Base-by-base conservation (phyloP, 2,113 vertebrate species). In the Lota lota region DNA sequence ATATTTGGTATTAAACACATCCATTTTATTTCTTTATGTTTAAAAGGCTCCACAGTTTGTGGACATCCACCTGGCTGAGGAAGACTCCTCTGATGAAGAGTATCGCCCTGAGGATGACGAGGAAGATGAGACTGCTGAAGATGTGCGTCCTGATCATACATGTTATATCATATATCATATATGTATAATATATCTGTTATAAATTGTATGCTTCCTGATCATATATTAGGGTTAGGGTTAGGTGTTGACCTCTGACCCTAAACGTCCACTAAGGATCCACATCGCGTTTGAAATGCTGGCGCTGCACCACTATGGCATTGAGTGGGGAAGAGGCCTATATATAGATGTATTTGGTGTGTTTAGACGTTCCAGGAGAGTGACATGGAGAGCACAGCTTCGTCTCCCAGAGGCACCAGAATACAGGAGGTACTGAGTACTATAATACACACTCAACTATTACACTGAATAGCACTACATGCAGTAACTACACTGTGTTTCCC, bases 71-170 rank as follows among this genome's bases (percentile, higher is more conserved):
- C 91, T 99, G 4, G 96, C 94, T 75, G 97, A 99, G 12, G 97
- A 99, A 66, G 97, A 99, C 79, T 99, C 97, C 0, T 98, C 97
- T 40, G 97, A 98, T 83, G 97, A 99, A 78, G 97, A 99, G 64
- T 99, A 99, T 75, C 91, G 86, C 14, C 97, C 97, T 2, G 95
- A 98, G 1, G 97, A 99, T 11, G 97, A 99, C 0, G 97, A 99
- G 0, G 97, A 97, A 61, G 95, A 99, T 6, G 97, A 99, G 85
- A 99, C 96, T 0, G 94, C 95, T 3, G 97, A 99, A 66, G 92
- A 93, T 0, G 91, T 93, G 69, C 77, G 83, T 14, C 24, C 19
- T 60, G 56, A 16, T 56, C 16, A 17, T n/a, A 56, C 15, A 18
- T n/a, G n/a, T n/a, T n/a, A n/a, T n/a, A n/a, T n/a, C n/a, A n/a